phyloP scores from a whole-genome alignment of 2,797 vertebrate species.

The Apodemus agrarius region DNA sequence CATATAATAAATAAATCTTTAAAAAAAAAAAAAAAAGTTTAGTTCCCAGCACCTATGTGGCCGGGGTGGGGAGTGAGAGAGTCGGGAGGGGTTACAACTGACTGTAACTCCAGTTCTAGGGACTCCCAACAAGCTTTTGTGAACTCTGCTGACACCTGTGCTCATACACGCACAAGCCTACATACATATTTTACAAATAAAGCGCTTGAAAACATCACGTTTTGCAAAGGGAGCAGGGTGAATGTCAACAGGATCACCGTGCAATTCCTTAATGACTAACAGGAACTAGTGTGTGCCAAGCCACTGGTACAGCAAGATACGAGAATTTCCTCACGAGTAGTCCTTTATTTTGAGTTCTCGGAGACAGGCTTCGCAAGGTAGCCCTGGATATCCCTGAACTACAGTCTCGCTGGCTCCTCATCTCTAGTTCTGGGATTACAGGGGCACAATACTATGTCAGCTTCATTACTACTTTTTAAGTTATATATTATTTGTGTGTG shows the following conservation, averaged over 20 bases:
- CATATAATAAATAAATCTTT: too few species aligned
- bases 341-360: not conserved
- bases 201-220: not conserved
- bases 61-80: not conserved
- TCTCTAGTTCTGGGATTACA: not conserved
- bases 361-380: not conserved
- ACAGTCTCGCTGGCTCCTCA: not conserved
- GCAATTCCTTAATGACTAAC: conserved; percentile 52
- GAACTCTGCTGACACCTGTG: not conserved
- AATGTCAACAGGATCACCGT: conserved; percentile 44
- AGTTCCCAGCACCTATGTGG: not conserved
- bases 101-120: not conserved
- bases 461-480: not conserved
- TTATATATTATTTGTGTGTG: not conserved
- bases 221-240: conserved; percentile 59
- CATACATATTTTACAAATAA: not conserved
- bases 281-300: conserved; percentile 44
- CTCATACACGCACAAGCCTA: not conserved
- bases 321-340: conserved; percentile 3
- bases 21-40: too few species aligned
- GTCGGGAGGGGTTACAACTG: not conserved
- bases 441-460: not conserved
- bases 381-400: not conserved
- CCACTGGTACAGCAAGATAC: conserved; percentile 17
- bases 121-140: not conserved